A percentile compares a stretch with the other conserved stretches of the same genome.
phyloP scores from a whole-genome alignment of 2,113 vertebrate species.

The Lucifuga dentata region DNA sequence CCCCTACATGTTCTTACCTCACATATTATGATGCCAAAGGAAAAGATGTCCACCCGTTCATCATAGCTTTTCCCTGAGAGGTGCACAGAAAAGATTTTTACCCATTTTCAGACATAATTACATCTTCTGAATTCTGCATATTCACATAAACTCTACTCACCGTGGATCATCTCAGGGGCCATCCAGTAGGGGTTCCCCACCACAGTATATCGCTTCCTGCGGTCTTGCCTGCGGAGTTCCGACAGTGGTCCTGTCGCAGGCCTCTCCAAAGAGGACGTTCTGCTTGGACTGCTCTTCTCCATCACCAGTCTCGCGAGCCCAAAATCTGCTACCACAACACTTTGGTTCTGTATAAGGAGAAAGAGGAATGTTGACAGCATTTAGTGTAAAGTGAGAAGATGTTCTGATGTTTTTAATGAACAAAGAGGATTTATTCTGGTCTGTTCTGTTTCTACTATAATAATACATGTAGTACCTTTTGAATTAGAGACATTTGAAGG shows the following conservation, averaged over 20 bases:
- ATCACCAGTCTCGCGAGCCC: constrained; percentile 91
- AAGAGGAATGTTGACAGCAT: background rate
- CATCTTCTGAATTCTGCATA: too few relatives aligned
- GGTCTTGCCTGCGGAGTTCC: constrained; percentile 87
- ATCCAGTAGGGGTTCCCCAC: constrained; percentile 99
- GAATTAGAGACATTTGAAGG: too few relatives aligned
- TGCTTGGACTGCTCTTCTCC: constrained; percentile 84
- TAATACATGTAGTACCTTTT: too few relatives aligned
- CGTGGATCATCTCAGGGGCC: constrained; percentile 98
- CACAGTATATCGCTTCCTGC: constrained; percentile 95
- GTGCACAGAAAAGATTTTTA: background rate
- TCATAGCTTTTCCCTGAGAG: constrained; percentile 92
- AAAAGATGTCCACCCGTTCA: constrained; percentile 97
- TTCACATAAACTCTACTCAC: constrained; percentile 72
- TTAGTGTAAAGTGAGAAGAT: too few relatives aligned
- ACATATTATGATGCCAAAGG: constrained; percentile 95
- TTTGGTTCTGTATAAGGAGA: constrained; percentile 74
- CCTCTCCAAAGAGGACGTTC: constrained; percentile 57
- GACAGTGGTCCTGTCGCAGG: constrained; percentile 70
- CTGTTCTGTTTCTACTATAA: too few relatives aligned
- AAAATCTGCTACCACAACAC: constrained; percentile 95
- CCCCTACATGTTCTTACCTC: constrained; percentile 84
- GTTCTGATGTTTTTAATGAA: too few relatives aligned
- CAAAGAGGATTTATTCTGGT: too few relatives aligned
- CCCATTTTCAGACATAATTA: background rate